Evolutionary conservation across 2,113 vertebrate genomes (phyloP).

Genomic region (Glaucidium brasilianum): DNA sequence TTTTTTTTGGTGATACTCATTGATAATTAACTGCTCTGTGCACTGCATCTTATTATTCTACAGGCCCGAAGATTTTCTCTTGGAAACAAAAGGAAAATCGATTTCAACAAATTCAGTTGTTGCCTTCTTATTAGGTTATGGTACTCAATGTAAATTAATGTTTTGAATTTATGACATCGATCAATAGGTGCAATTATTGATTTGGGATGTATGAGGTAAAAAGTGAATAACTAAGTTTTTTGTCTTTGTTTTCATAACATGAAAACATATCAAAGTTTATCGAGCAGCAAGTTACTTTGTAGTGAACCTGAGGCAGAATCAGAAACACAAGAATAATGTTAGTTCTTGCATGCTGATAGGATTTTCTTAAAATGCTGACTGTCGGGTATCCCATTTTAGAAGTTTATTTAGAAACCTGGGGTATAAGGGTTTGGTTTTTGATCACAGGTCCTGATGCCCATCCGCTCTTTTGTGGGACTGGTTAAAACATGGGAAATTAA

Average conservation of each 20-base stretch:
- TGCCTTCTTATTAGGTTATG: slow-evolving; percentile 69
- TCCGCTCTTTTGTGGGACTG: neutral
- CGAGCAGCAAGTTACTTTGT: neutral
- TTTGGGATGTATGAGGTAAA: slow-evolving; percentile 53
- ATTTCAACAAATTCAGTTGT: slow-evolving; percentile 70
- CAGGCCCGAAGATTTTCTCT: slow-evolving; percentile 30
- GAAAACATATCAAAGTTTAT: slow-evolving; percentile 33
- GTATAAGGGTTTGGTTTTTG: neutral
- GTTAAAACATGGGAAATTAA: neutral
- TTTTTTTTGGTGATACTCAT: slow-evolving; percentile 32
- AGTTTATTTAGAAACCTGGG: neutral
- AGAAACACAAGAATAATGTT: neutral
- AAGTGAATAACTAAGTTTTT: slow-evolving; percentile 64
- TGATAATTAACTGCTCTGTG: slow-evolving; percentile 56
- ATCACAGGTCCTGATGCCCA: neutral
- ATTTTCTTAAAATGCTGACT: neutral
- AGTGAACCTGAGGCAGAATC: neutral
- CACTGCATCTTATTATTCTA: slow-evolving; percentile 9
- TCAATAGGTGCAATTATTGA: slow-evolving; percentile 75
- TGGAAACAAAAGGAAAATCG: slow-evolving; percentile 69
- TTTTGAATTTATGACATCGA: slow-evolving; percentile 69
- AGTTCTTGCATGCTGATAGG: neutral
- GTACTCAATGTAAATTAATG: slow-evolving; percentile 73
- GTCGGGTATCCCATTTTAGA: neutral
- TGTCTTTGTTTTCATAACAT: slow-evolving; percentile 37